Conservation (phyloP, 2,113 vertebrate genomes). For the Formicarius rufipectus region DNA sequence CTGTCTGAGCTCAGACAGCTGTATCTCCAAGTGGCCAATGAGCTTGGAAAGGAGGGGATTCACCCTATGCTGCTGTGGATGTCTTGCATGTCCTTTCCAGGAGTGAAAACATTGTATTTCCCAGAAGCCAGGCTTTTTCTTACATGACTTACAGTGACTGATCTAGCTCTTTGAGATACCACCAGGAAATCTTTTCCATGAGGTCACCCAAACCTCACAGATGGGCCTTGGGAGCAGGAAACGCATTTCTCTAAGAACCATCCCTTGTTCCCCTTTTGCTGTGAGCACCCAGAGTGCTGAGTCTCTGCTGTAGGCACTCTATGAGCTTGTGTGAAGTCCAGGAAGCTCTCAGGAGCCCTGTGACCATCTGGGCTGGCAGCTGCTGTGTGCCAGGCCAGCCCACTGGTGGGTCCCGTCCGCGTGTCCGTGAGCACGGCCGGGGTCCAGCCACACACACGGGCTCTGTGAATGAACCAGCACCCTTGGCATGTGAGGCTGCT, state of each 20-base stretch:
- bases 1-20: neutral
- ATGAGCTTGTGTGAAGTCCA: neutral
- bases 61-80: neutral
- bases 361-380: neutral
- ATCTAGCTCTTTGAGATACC: neutral
- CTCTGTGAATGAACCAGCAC: neutral
- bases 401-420: rapidly evolving
- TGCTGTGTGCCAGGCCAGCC: rapidly evolving
- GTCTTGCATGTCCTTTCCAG: neutral
- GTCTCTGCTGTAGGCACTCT: neutral
- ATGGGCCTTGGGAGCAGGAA: neutral
- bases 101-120: neutral
- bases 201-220: neutral
- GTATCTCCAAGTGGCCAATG: neutral
- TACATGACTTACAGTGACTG: neutral
- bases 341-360: neutral
- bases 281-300: rapidly evolving
- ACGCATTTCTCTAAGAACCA: neutral
- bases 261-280: neutral
- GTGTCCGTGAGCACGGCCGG: rapidly evolving
- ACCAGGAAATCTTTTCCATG: neutral
- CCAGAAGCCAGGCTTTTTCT: neutral
- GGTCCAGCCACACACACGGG: neutral
- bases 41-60: neutral
- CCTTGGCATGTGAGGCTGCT: neutral